phyloP scores from a whole-genome alignment of 2,888 invertebrate genomes.

The Caprella mutica region DNA sequence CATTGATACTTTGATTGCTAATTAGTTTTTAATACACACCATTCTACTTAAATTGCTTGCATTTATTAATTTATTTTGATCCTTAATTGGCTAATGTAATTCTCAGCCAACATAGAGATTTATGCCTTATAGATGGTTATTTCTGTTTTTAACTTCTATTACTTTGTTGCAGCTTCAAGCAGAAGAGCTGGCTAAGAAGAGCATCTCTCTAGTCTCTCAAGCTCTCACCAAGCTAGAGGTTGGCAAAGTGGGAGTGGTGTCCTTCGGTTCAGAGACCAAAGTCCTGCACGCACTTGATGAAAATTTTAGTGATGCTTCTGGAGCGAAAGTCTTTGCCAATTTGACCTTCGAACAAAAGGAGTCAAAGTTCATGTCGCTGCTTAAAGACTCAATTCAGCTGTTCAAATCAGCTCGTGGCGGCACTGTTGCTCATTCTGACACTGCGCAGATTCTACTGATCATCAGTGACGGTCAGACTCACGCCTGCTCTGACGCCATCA shows the following conservation, averaged over 20 bases:
- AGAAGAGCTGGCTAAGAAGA: conserved; percentile 78
- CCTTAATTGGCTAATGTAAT: too few relatives aligned
- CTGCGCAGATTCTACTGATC: conserved; percentile 76
- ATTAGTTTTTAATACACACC: too few relatives aligned
- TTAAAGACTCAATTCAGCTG: conserved; percentile 65
- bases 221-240: conserved; percentile 86
- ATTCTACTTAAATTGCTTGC: too few relatives aligned
- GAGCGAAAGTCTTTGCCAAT: conserved; percentile 45
- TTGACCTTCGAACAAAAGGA: conserved; percentile 80
- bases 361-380: conserved; percentile 69
- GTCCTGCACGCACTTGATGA: conserved; percentile 80
- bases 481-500: conserved; percentile 67
- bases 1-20: too few relatives aligned
- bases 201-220: conserved; percentile 74
- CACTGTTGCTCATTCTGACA: conserved; percentile 39
- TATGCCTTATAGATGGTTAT: too few relatives aligned
- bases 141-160: too few relatives aligned
- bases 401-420: conserved; percentile 41
- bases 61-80: too few relatives aligned
- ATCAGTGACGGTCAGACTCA: conserved; percentile 90
- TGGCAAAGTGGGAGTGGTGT: conserved; percentile 80
- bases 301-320: conserved; percentile 74
- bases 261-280: conserved; percentile 73
- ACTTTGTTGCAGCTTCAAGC: conserved; percentile 41
- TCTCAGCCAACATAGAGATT: too few relatives aligned